Evolutionary conservation across 2,113 vertebrate species (phyloP), one percentile per base, ranked within the genome.

Genomic region (Calonectris borealis): DNA sequence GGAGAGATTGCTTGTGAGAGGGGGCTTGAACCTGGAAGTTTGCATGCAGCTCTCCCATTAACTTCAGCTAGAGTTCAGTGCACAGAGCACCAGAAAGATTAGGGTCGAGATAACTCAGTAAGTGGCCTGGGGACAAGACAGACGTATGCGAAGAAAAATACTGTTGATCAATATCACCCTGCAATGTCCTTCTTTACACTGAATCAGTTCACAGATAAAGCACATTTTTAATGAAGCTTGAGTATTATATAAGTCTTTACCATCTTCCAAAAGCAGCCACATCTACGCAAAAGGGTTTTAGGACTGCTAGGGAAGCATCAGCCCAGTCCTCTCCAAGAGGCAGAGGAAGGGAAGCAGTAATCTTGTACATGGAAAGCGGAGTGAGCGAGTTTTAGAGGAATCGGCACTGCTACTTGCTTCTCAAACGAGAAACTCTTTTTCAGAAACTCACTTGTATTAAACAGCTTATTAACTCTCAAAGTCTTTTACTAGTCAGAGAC

Each of bases 21-120:
- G 89, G 91, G 82, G 82, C 82, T 96, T 96, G 94, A 96, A 96
- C 93, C 60, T 88, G 75, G 54, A 96, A 91, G 89, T 90, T 73
- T 95, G 60, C 62, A 60, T 81, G 84, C 68, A 73, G 84, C 7
- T 84, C 77, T 94, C 29, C 89, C 42, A 73, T 96, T 97, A 94
- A 78, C 91, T 95, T 94, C 84, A 95, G 57, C 69, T 65, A 13
- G 54, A 94, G 83, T 79, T 91, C 70, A 65, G 31, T 16, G 11
- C 13, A 11, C 73, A 75, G 70, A 46, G 29, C 0, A 0, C 38
- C 62, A 48, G 65, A 40, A 81, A 93, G 78, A 94, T 87, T 54
- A 83, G 66, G 38, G 70, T 62, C 0, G 0, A 87, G 93, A 80
- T 89, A 97, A 66, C 46, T 77, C 49, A 36, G 32, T 54, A 87